Conservation (phyloP, 2,888 invertebrate genomes). For the Blastobasis lacticolella region DNA sequence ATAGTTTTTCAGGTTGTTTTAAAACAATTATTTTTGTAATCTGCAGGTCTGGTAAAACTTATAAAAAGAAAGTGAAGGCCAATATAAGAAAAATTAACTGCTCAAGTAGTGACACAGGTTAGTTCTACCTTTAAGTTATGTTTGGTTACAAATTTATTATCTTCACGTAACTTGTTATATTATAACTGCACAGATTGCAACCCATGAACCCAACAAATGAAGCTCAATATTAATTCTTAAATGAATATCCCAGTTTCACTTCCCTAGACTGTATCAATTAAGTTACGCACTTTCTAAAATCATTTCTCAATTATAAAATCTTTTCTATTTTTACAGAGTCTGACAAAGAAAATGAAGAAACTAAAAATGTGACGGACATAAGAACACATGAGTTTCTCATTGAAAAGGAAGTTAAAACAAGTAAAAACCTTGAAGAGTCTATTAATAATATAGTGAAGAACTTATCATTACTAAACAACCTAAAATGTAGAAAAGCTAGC, state of each 20-base stretch:
- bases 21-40: background rate
- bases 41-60: constrained; percentile 21
- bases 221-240: too few relatives aligned
- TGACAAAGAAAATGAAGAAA: constrained; percentile 47
- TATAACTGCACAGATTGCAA: too few relatives aligned
- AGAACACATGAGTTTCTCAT: constrained; percentile 41
- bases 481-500: constrained; percentile 17
- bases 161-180: background rate
- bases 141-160: background rate
- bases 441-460: constrained; percentile 48
- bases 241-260: too few relatives aligned
- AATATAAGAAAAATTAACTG: constrained; percentile 33
- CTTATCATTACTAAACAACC: constrained; percentile 33
- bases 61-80: constrained; percentile 25
- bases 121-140: constrained; percentile 3
- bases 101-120: constrained; percentile 38
- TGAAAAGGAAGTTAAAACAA: constrained; percentile 32
- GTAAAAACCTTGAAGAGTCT: constrained; percentile 39
- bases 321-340: constrained; percentile 36
- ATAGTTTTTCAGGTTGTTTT: too few relatives aligned
- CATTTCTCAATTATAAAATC: background rate
- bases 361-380: constrained; percentile 39
- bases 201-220: too few relatives aligned
- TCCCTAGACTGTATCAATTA: too few relatives aligned
- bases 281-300: too few relatives aligned